These are phyloP conservation scores for Tachypleus tridentatus DNA, from an alignment of 1,140 invertebrate genomes.

Conservation along the genomic window DNA sequence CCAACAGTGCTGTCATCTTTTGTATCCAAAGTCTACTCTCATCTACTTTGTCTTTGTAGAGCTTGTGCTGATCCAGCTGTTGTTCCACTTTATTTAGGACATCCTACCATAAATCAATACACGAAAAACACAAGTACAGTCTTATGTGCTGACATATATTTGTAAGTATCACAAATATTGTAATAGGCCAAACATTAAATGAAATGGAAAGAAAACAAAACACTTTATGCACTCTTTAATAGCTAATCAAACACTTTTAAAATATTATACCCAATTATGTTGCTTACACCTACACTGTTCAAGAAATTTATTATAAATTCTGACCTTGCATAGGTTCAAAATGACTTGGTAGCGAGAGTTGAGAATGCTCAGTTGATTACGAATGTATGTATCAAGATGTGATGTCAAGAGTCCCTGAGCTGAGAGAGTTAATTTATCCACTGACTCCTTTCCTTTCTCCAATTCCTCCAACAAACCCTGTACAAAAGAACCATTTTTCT, in stretches of 20 bases:
- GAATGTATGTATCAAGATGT: conserved; percentile 78
- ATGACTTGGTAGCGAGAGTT: conserved; percentile 80
- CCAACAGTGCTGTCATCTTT: conserved; percentile 66
- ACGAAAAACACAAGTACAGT: too few species aligned
- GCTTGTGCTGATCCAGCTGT: conserved; percentile 72
- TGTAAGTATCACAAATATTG: too few species aligned
- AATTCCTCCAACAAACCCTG: conserved; percentile 59
- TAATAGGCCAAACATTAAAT: too few species aligned
- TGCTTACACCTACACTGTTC: too few species aligned
- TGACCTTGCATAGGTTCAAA: conserved; percentile 65
- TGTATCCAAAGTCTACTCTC: conserved; percentile 81
- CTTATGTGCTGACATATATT: too few species aligned
- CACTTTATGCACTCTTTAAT: too few species aligned
- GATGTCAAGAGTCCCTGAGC: conserved; percentile 62
- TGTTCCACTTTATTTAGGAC: conserved; percentile 84
- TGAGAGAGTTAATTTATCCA: conserved; percentile 67
- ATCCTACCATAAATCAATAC: conserved; percentile 40
- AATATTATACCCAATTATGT: too few species aligned
- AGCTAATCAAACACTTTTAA: too few species aligned
- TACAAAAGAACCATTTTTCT: conserved; percentile 30
- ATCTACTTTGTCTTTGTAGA: conserved; percentile 62
- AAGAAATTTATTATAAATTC: neutral
- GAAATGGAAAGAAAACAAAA: too few species aligned
- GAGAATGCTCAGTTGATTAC: conserved; percentile 78
- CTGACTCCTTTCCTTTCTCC: conserved; percentile 64